Evolutionary conservation across 2,797 vertebrate genomes (phyloP), one percentile per base, ranked within the genome.

Genomic region (Mus minutoides): DNA sequence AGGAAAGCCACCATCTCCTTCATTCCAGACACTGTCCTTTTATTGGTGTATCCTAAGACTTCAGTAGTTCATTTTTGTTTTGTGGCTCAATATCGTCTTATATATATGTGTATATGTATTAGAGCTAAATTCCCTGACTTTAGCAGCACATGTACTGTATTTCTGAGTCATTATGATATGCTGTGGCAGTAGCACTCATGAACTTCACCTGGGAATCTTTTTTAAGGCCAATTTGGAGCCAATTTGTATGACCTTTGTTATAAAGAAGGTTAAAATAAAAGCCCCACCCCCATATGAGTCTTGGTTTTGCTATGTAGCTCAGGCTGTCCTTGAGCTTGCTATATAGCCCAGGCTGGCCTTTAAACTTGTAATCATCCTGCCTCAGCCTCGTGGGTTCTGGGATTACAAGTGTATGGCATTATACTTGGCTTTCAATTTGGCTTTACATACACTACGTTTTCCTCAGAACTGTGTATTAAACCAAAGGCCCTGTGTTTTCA

Each of bases 51-150:
- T 49, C 40, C 31, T 92, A 78, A 83, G 19, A 6, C 64, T 62
- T 43, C 9, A 49, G 75, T 88, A 84, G 31, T 31, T 91, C 31
- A 71, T 77, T 83, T 95, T 54, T 80, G 2, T 40, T 88, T 40
- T 37, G 34, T 56, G 11, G 24, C 14, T 93, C 29, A 94, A 34
- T 11, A 90, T 4, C 46, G 37, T 24, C 49, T 37, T 29, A 46
- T 10, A 43, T 77, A 21, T 8, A 29, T 40, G 3, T 31, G 34
- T 64, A n/a, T 54, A 34, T 56, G 34, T 13, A 60, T 84, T 71
- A 76, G 87, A 56, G 92, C 78, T 79, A 91, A 90, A 62, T 34
- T 29, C 56, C 49, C 9, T 76, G 37, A 88, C 56, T 93, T 90
- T 58, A 93, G 49, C 34, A 88, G 54, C 56, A 77, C 58, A 79